Conservation (phyloP, 2,113 vertebrate species). For the Nerophis ophidion region DNA sequence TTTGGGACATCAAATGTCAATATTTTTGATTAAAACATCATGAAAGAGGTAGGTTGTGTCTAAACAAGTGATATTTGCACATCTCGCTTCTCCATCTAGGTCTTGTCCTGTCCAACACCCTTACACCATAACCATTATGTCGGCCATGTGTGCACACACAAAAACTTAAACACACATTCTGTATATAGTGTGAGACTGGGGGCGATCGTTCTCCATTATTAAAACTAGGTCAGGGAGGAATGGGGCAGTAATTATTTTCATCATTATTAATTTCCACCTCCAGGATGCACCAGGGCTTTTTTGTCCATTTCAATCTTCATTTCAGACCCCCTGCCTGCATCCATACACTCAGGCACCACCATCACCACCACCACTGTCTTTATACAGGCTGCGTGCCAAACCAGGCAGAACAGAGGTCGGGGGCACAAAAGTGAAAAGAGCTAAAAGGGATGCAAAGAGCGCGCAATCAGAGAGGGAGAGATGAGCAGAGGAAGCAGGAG, state of each 20-base stretch:
- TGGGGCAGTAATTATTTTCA: slow-evolving; percentile 78
- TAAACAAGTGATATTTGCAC: slow-evolving; percentile 26
- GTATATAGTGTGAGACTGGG: slow-evolving; percentile 52
- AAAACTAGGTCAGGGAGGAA: slow-evolving; percentile 72
- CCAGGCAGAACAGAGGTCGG: slow-evolving; percentile 54
- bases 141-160: slow-evolving; percentile 29
- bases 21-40: too few relatives aligned
- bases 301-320: slow-evolving; percentile 70
- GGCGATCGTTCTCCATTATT: slow-evolving; percentile 72
- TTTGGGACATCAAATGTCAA: too few relatives aligned
- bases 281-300: slow-evolving; percentile 70
- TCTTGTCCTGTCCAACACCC: slow-evolving; percentile 56
- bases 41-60: too few relatives aligned
- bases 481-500: slow-evolving; percentile 35
- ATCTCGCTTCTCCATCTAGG: slow-evolving; percentile 43
- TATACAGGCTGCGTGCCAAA: slow-evolving; percentile 60
- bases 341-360: slow-evolving; percentile 34
- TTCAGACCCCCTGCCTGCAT: slow-evolving; percentile 54
- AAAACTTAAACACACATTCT: slow-evolving; percentile 32
- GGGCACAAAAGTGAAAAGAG: slow-evolving; percentile 63
- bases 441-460: slow-evolving; percentile 59
- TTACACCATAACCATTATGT: slow-evolving; percentile 27
- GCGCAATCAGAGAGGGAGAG: slow-evolving; percentile 29
- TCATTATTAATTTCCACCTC: slow-evolving; percentile 78
- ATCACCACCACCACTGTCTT: slow-evolving; percentile 39